Percentiles rank a stretch among this genome's conserved stretches.
Conservation (phyloP, 2,888 invertebrate genomes). For the Noctuana brunneofusca region DNA sequence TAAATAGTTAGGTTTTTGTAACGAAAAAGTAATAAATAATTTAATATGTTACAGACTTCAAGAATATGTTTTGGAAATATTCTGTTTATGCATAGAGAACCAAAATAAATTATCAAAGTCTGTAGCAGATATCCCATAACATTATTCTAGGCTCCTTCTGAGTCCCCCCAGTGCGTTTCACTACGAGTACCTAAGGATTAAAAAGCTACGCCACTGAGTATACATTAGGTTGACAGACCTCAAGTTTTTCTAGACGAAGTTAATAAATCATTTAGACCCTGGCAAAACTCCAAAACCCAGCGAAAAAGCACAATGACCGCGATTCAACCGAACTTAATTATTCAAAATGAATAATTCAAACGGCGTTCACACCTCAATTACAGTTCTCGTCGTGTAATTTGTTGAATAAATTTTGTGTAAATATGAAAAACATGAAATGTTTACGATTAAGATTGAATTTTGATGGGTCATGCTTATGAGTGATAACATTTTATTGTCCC, state of each 20-base stretch:
- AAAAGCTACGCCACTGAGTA: too few species aligned
- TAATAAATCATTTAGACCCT: conserved; percentile 17
- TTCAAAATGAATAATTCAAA: conserved; percentile 31
- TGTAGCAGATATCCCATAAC: too few species aligned
- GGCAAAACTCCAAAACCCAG: conserved; percentile 7
- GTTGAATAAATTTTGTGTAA: conserved; percentile 13
- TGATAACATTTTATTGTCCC: too few species aligned
- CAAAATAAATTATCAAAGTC: too few species aligned
- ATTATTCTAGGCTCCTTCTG: too few species aligned
- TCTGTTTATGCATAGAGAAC: too few species aligned
- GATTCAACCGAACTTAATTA: conserved; percentile 18
- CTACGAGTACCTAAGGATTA: too few species aligned
- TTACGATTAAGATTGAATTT: background rate
- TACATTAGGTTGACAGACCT: conserved; percentile 12
- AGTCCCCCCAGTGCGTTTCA: too few species aligned
- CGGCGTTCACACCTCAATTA: conserved; percentile 26
- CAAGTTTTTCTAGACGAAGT: conserved; percentile 2
- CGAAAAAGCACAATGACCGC: conserved; percentile 15
- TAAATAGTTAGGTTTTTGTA: too few species aligned
- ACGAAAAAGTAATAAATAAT: too few species aligned
- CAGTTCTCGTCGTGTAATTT: conserved; percentile 9
- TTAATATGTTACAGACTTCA: too few species aligned
- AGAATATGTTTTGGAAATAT: too few species aligned
- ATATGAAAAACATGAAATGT: conserved; percentile 5
- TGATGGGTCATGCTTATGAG: background rate